A percentile compares a stretch with the other conserved stretches of the same genome.
These are phyloP conservation scores for Oriolus oriolus DNA, from an alignment of 2,113 vertebrate species.

Conservation along the genomic window DNA sequence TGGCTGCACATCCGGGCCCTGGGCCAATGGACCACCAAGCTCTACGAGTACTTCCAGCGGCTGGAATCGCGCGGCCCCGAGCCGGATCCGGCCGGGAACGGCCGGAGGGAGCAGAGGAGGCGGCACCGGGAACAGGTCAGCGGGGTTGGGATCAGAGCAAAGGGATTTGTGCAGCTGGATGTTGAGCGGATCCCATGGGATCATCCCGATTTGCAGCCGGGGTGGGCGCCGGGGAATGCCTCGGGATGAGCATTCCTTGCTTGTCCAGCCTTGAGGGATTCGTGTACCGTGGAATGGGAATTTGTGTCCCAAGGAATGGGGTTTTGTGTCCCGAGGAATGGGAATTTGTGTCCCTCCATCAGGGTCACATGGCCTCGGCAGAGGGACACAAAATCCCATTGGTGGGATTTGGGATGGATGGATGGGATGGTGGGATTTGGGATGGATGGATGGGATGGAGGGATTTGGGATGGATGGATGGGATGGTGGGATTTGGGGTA, in stretches of 20 bases:
- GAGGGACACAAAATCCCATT: neutral
- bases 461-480: too few species aligned
- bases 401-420: neutral
- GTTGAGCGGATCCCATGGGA: neutral
- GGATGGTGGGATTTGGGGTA: too few species aligned
- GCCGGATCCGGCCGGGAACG: constrained; percentile 39
- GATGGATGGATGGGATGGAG: too few species aligned
- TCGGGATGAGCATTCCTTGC: accelerated
- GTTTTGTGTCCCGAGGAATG: neutral
- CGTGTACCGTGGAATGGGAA: accelerated
- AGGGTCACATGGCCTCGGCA: neutral
- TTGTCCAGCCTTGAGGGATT: neutral
- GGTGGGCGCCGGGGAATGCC: neutral
- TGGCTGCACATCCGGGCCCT: constrained; percentile 86
- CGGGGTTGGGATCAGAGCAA: accelerated
- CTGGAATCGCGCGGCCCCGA: neutral
- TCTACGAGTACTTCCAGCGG: constrained; percentile 82
- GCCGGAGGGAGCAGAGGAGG: constrained; percentile 56
- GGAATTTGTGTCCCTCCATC: neutral
- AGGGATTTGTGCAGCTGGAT: accelerated
- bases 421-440: too few species aligned
- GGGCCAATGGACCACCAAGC: constrained; percentile 87
- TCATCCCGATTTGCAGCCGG: accelerated
- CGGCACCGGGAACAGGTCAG: constrained; percentile 61
- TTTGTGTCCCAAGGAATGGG: neutral